A percentile compares a stretch with the other conserved stretches of the same genome.
These are phyloP conservation scores for Fregata magnificens DNA, from an alignment of 2,113 vertebrate species.

Conservation along the genomic window DNA sequence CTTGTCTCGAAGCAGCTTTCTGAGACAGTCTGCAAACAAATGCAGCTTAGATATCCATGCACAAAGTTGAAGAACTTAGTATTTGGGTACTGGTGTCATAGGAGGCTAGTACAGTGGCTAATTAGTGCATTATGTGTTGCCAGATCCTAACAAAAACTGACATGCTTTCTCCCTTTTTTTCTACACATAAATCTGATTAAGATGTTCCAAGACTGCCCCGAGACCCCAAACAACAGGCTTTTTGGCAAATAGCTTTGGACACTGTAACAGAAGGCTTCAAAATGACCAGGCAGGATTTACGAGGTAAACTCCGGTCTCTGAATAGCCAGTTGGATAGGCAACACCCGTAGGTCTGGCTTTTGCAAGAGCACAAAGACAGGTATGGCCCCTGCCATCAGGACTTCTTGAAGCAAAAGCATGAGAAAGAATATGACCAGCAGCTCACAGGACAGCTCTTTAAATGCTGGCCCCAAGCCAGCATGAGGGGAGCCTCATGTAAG, in stretches of 20 bases:
- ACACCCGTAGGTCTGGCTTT: neutral
- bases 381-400: neutral
- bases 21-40: neutral
- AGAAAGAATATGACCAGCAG: neutral
- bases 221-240: neutral
- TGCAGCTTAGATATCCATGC: neutral
- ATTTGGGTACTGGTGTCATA: neutral
- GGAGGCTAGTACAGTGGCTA: neutral
- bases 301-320: neutral
- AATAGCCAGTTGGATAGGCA: neutral
- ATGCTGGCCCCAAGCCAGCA: neutral
- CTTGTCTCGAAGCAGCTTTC: neutral
- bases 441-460: neutral
- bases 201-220: neutral
- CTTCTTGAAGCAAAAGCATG: neutral
- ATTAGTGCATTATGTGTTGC: neutral
- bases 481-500: neutral
- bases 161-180: neutral
- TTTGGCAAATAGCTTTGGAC: neutral
- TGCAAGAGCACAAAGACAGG: neutral
- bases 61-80: neutral
- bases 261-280: neutral
- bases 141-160: neutral
- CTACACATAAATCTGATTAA: neutral
- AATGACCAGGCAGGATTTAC: neutral